A percentile compares a stretch with the other conserved stretches of the same genome.
Conservation (phyloP, 1,140 invertebrate genomes). For the Leguminivora glycinivorella region DNA sequence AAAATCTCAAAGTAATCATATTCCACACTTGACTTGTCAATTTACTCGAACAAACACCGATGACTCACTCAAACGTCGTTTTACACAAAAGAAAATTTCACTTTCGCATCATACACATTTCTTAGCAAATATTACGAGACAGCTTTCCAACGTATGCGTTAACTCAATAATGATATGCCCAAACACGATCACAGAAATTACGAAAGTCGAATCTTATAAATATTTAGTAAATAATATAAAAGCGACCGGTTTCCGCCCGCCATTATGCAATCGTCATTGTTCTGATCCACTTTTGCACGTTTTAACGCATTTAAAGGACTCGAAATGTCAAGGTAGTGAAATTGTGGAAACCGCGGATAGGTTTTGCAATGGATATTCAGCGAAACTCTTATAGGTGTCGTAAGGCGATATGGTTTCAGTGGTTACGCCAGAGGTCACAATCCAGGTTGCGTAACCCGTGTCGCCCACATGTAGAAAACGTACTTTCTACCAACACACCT, state of each 20-base stretch:
- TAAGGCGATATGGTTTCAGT: slow-evolving; percentile 62
- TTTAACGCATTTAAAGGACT: slow-evolving; percentile 31
- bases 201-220: slow-evolving; percentile 21
- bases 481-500: slow-evolving; percentile 69
- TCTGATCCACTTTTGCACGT: slow-evolving; percentile 4
- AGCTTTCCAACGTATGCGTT: slow-evolving; percentile 19
- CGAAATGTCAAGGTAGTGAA: slow-evolving; percentile 63
- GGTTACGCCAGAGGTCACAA: slow-evolving; percentile 70
- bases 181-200: slow-evolving; percentile 18
- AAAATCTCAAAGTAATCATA: neutral
- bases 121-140: slow-evolving; percentile 21
- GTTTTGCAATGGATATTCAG: slow-evolving; percentile 69
- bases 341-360: slow-evolving; percentile 55
- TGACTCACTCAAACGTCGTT: slow-evolving; percentile 12
- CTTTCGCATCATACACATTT: slow-evolving; percentile 18
- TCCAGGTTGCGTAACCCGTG: slow-evolving; percentile 51
- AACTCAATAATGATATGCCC: slow-evolving; percentile 25
- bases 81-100: slow-evolving; percentile 25
- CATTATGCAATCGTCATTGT: neutral
- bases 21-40: neutral
- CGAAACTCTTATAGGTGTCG: slow-evolving; percentile 63
- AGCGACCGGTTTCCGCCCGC: slow-evolving; percentile 6
- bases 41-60: neutral
- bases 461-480: slow-evolving; percentile 61
- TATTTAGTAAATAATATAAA: slow-evolving; percentile 23